Evolutionary conservation across 2,797 vertebrate species (phyloP).

Genomic region (Muscicapa striata): DNA sequence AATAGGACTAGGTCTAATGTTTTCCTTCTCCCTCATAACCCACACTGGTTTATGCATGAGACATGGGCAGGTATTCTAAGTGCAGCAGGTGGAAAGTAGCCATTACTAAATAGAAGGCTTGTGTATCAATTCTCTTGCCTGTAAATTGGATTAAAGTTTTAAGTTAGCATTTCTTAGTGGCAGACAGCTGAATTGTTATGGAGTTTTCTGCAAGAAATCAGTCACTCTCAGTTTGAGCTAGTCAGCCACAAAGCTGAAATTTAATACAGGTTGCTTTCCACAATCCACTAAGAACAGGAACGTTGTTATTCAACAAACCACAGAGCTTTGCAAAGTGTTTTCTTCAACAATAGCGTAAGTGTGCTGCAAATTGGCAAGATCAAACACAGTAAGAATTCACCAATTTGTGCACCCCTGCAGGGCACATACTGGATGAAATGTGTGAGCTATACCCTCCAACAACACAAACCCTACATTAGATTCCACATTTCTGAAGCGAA

Average conservation of each 20-base stretch:
- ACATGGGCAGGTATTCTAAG: background rate
- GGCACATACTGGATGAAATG: background rate
- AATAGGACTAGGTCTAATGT: background rate
- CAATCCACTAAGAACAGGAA: background rate
- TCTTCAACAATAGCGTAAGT: background rate
- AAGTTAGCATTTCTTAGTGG: background rate
- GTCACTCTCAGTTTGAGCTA: background rate
- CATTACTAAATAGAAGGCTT: background rate
- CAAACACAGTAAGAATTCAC: background rate
- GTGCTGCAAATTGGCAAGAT: background rate
- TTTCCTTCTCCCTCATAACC: background rate
- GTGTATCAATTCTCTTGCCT: background rate
- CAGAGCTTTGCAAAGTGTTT: background rate
- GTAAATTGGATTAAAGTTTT: background rate
- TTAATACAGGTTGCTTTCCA: background rate
- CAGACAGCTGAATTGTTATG: background rate
- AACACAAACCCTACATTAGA: background rate
- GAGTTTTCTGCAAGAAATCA: background rate
- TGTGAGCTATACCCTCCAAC: background rate
- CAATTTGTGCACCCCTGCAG: background rate
- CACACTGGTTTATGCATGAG: background rate
- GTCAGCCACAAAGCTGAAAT: background rate
- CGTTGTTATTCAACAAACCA: background rate
- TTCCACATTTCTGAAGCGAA: background rate
- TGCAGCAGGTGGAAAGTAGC: background rate